Evolutionary conservation across 2,888 invertebrate genomes (phyloP).

Genomic region (Ommatoiulus sabulosus): DNA sequence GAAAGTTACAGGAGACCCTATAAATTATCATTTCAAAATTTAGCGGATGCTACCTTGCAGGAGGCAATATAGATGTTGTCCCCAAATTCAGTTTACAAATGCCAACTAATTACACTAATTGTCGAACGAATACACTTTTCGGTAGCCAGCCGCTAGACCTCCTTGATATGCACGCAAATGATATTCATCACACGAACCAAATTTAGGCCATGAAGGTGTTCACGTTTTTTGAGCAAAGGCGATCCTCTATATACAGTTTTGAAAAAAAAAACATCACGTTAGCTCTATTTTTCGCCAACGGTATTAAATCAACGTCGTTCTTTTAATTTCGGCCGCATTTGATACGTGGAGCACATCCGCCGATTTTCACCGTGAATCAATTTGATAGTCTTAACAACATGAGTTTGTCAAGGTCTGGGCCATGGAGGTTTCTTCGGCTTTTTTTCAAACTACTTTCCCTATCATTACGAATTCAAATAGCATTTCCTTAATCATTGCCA

Average conservation of each 20-base stretch:
- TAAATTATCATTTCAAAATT: too few species aligned
- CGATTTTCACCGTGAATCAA: neutral
- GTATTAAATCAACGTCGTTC: neutral
- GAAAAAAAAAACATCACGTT: neutral
- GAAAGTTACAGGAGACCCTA: too few species aligned
- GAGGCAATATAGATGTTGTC: too few species aligned
- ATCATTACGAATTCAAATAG: constrained; percentile 12
- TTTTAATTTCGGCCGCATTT: neutral
- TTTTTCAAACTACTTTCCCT: constrained; percentile 17
- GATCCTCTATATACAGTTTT: too few species aligned
- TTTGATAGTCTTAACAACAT: neutral
- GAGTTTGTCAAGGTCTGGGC: constrained; percentile 4
- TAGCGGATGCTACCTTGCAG: too few species aligned
- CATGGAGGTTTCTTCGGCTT: neutral
- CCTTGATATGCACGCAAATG: neutral
- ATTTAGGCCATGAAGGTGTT: neutral
- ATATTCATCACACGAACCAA: neutral
- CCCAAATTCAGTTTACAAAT: neutral
- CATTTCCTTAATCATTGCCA: constrained; percentile 1
- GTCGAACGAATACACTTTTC: neutral
- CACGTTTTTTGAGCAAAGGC: neutral
- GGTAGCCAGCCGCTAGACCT: neutral
- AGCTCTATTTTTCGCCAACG: neutral
- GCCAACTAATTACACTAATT: neutral
- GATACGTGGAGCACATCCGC: neutral